Evolutionary conservation across 1,140 invertebrate species (phyloP), one percentile per base, ranked within the genome.

Genomic region (Micrasema minimum): DNA sequence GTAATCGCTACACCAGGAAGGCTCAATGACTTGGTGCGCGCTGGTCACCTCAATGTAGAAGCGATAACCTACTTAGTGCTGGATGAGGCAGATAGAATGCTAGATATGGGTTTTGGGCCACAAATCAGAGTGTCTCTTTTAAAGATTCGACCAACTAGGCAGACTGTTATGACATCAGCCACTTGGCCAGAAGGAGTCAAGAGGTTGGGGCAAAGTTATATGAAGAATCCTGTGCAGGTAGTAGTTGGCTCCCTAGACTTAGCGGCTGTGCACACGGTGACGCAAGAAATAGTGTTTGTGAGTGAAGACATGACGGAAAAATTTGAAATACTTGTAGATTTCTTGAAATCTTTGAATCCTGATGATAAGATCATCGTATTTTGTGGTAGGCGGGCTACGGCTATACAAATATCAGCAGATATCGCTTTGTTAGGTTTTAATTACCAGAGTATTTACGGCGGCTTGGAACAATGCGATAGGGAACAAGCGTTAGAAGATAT

Each of bases 1-100:
- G 88, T 96, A 0, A 95, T 96, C 70, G 94, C 94, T 1, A 96
- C 94, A 23, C 94, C 94, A 1, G 94, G 94, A n/a, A 85, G 94
- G 66, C 84, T 96, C 0, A 95, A 94, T 80, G 94, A 96, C 84
- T 82, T 96, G 75, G 89, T 86, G 38, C 83, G 87, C 78, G 85
- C 87, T 31, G 83, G 85, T 2, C 77, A 87, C 61, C 87, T 96
- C 9, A 88, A 93, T 78, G 83, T 96, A 0, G 87, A 85, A 14
- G 86, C 89, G 18, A 90, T 95, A 20, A 94, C 94, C 0, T 97
- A 94, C 80, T 85, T 98, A 46, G 93, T 96, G n/a, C 82, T 96
- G n/a, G 95, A 97, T 82, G 95, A 96, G 85, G 95, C 93, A 1
- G 93, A 95, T 80, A 86, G 92, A 51, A 95, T 95, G 92, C 80